Conservation (phyloP, 64 coral and sea anemone species). For the Anthopleura sola region DNA sequence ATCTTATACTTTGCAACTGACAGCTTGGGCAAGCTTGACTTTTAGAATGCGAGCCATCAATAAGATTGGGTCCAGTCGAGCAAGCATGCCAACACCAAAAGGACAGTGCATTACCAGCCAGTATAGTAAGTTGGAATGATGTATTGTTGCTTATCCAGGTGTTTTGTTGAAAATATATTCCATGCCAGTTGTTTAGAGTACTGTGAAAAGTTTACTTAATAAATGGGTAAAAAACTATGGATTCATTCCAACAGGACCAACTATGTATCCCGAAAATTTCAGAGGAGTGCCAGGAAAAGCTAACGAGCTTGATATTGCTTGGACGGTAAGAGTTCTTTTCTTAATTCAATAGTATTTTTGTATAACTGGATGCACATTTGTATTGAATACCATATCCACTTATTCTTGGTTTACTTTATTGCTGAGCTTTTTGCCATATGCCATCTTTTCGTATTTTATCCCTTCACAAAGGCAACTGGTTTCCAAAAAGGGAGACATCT, state of each 20-base stretch:
- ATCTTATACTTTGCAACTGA: constrained; percentile 35
- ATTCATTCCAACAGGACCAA: constrained; percentile 27
- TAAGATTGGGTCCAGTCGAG: constrained; percentile 61
- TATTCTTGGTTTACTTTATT: too few species aligned
- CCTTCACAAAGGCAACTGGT: too few species aligned
- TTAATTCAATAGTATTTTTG: neutral
- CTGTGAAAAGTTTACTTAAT: too few species aligned
- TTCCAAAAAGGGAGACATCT: too few species aligned
- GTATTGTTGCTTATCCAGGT: too few species aligned
- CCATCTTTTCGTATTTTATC: too few species aligned
- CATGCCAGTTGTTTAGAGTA: neutral
- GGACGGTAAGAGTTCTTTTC: constrained; percentile 51
- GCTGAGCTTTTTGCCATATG: too few species aligned
- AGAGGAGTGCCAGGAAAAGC: constrained; percentile 45
- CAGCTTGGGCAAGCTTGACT: constrained; percentile 36
- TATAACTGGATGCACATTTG: too few species aligned
- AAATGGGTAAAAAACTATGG: neutral
- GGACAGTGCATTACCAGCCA: constrained; percentile 13
- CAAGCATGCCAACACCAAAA: constrained; percentile 41
- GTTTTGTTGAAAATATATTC: neutral
- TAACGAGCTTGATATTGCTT: constrained; percentile 40
- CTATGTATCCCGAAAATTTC: constrained; percentile 53
- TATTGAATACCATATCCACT: too few species aligned
- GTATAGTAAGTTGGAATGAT: neutral
- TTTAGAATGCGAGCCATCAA: constrained; percentile 75